Evolutionary conservation across 1,140 invertebrate species (phyloP), one percentile per base, ranked within the genome.

Genomic region (Caerostris darwini): DNA sequence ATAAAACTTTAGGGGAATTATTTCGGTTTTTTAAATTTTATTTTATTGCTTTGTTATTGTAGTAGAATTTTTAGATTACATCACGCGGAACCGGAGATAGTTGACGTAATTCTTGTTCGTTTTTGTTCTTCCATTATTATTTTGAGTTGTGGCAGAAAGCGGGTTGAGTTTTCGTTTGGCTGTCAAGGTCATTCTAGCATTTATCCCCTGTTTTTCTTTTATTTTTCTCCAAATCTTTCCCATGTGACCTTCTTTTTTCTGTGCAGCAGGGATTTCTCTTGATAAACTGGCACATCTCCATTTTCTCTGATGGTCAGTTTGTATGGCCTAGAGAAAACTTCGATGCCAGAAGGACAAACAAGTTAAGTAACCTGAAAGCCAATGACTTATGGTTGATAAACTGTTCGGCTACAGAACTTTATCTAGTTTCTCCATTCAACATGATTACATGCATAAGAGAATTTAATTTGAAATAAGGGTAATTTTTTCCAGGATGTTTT

Each of bases 171-270:
- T 17, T 14, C 61, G 61, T 64, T 10, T 77, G n/a, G 50, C n/a
- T 53, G 71, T 19, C 71, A 77, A 77, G 71, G 71, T 53, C 71
- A 77, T 77, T 77, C 71, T 8, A 34, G 7, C 71, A 77, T 77
- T 77, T 77, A 77, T 77, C 71, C 71, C 50, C 71, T 77, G 17
- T 77, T 77, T n/a, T 77, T 77, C 8, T n/a, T 77, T 77, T 77
- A 10, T 19, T 34, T n/a, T n/a, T 77, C 71, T 5, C 12, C 12
- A 64, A 77, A 77, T 77, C 17, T n/a, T 77, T 77, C 71, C 71
- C 71, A 77, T 34, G 19, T 77, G 71, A 77, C 71, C 71, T 77
- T 77, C 14, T 77, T 77, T 77, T 53, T 17, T 17, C 61, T 17
- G 7, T 64, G 7, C 7, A 7, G 19, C 71, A 34, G n/a, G 19